Base-by-base conservation (phyloP, 1,140 invertebrate species). In the Ceratoteleas bidentatus region DNA sequence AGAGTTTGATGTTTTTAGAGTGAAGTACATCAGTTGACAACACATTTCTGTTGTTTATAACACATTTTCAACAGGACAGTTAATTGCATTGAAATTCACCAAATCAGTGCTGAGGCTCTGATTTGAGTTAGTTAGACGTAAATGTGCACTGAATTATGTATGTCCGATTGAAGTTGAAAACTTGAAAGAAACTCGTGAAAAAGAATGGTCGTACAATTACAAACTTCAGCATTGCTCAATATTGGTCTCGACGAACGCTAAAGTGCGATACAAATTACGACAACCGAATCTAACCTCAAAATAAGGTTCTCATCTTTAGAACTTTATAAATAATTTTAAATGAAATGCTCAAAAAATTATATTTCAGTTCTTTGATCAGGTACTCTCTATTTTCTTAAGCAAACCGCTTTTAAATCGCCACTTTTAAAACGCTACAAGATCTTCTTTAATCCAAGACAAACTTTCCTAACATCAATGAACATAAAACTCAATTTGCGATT, bases 131-230 rank as follows among this genome's bases (percentile, higher is more conserved):
- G 45, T 6, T 62, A n/a, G 32, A 11, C n/a, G 34, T 62, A 62
- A 62, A 50, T 50, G 38, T 33, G 43, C 13, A 7, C 47, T 62
- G 0, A 50, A 50, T 50, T 62, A 50, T 62, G 45, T 16, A 62
- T 50, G 10, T 32, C 8, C 5, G 49, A 50, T 38, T 34, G 58
- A 40, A 60, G 13, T 60, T 60, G n/a, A 60, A 60, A 60, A 60
- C 54, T 57, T 40, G 3, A 49, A 50, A 62, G 47, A 52, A 62
- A 62, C 60, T 62, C 24, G 10, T 62, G 33, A 62, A 62, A 62
- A 62, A 34, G 16, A 50, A 45, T 9, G 16, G 11, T 36, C 14
- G 8, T 50, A 50, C 33, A 36, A 62, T 62, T 62, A 62, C 50
- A 36, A 62, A 62, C 45, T 50, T 62, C 11, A 36, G 13, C 24